These are phyloP conservation scores for Cygnus olor DNA, from an alignment of 2,797 vertebrate species.

Conservation along the genomic window DNA sequence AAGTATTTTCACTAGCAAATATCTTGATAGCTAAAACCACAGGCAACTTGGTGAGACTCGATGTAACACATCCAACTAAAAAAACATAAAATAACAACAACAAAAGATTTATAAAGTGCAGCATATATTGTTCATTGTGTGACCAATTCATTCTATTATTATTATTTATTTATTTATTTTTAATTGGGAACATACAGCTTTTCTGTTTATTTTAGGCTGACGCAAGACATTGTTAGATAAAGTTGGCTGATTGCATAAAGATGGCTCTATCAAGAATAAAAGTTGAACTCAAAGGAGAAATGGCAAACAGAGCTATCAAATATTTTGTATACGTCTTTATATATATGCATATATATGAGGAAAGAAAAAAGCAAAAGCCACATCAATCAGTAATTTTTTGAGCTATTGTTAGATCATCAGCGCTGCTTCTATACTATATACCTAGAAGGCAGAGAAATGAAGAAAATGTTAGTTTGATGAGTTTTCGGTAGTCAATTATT, in stretches of 20 bases:
- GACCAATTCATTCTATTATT: neutral
- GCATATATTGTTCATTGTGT: neutral
- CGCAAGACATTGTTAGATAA: neutral
- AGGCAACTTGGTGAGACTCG: neutral
- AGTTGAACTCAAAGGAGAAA: neutral
- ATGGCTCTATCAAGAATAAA: neutral
- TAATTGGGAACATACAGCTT: neutral
- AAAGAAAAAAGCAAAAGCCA: neutral
- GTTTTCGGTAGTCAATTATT: neutral
- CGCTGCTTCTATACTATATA: neutral
- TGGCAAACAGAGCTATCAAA: neutral
- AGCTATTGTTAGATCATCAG: neutral
- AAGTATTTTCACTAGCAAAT: conserved; percentile 16
- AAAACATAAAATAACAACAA: neutral
- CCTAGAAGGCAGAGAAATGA: neutral
- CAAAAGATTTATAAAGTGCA: neutral
- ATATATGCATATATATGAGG: neutral
- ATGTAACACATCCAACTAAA: neutral
- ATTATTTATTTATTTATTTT: neutral
- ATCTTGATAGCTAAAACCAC: conserved; percentile 16
- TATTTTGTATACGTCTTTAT: neutral
- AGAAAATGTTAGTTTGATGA: too few relatives aligned
- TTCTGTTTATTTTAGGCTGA: neutral
- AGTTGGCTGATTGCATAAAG: neutral
- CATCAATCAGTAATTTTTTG: neutral